phyloP scores from a whole-genome alignment of 2,797 vertebrate species.

The Sebastes umbrosus region DNA sequence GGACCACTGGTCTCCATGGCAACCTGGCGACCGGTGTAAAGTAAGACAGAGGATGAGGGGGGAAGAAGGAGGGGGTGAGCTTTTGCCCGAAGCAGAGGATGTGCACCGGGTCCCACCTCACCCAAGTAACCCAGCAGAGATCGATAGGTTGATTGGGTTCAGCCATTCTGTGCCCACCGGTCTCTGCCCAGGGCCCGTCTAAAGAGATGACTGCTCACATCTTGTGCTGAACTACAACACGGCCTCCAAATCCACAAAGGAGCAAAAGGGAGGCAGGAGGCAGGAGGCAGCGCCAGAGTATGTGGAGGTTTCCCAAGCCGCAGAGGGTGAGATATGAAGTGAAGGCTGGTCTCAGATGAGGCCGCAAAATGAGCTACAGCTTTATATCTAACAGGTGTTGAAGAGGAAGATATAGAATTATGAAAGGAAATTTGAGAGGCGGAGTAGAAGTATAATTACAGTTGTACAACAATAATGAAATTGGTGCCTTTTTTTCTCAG shows the following conservation, averaged over 20 bases:
- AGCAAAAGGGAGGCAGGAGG: neutral
- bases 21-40: slow-evolving; percentile 56
- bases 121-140: slow-evolving; percentile 47
- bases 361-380: neutral
- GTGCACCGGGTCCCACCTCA: slow-evolving; percentile 22
- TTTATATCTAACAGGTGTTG: neutral
- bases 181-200: slow-evolving; percentile 37
- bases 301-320: neutral
- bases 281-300: neutral
- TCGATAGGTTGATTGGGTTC: slow-evolving; percentile 78
- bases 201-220: slow-evolving; percentile 63
- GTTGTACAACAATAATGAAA: neutral
- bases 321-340: neutral
- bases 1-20: slow-evolving; percentile 69
- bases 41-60: slow-evolving; percentile 34
- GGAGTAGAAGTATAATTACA: neutral
- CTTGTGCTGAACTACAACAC: slow-evolving; percentile 13
- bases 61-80: neutral
- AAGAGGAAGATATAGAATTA: neutral
- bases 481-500: neutral
- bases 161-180: slow-evolving; percentile 39
- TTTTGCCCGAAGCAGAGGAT: slow-evolving; percentile 48
- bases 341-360: neutral
- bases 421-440: neutral
- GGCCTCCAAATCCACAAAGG: slow-evolving; percentile 28